These are phyloP conservation scores for Pocillopora grandis DNA, from an alignment of 92 coral and sea anemone species.

Conservation along the genomic window DNA sequence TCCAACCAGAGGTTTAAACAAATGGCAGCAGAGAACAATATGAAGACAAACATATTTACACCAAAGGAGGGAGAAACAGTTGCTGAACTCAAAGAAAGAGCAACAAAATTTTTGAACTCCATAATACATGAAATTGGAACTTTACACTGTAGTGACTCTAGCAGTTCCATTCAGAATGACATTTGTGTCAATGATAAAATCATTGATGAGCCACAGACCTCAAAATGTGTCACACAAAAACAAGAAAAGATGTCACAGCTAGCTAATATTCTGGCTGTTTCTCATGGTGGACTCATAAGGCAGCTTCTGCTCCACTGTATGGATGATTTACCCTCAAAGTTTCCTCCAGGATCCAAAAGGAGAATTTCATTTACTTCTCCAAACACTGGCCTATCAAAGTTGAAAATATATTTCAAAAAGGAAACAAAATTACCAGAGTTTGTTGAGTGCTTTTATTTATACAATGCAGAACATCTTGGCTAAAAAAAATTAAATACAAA, in stretches of 20 bases:
- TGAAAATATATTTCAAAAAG: constrained; percentile 54
- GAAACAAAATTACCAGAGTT: constrained; percentile 55
- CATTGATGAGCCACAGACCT: not conserved
- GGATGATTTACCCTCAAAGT: constrained; percentile 46
- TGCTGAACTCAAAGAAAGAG: constrained; percentile 62
- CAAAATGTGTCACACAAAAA: not conserved
- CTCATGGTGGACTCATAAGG: constrained; percentile 89
- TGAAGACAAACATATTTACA: constrained; percentile 31
- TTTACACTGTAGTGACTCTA: not conserved
- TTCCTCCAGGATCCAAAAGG: constrained; percentile 21
- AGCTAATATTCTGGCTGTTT: constrained; percentile 66
- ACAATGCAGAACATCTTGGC: constrained; percentile 69
- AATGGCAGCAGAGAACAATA: constrained; percentile 37
- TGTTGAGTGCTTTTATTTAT: constrained; percentile 59
- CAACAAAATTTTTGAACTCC: constrained; percentile 56
- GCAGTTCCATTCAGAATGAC: not conserved
- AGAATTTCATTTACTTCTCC: constrained; percentile 41
- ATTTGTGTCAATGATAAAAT: not conserved
- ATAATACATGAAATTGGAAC: constrained; percentile 29
- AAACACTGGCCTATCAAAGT: constrained; percentile 84
- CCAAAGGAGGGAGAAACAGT: constrained; percentile 80
- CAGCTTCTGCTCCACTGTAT: constrained; percentile 67
- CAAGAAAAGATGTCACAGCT: not conserved
- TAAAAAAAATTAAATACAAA: too few species aligned
- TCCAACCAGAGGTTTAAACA: constrained; percentile 26